A percentile compares a stretch with the other conserved stretches of the same genome.
Evolutionary conservation across 2,797 vertebrate species (phyloP).

Genomic region (Lacerta agilis): DNA sequence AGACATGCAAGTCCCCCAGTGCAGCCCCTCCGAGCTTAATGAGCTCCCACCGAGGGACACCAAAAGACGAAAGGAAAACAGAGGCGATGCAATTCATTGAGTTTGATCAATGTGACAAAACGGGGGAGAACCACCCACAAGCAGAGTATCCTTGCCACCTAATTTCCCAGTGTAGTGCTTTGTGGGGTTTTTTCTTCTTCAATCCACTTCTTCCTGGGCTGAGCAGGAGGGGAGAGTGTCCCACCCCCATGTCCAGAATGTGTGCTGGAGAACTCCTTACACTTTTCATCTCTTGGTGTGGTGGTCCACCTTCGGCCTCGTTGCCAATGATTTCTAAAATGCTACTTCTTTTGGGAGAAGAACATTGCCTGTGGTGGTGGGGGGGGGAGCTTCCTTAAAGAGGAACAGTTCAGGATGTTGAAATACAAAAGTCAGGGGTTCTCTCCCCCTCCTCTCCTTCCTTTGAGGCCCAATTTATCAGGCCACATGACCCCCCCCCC

Average conservation of each 20-base stretch:
- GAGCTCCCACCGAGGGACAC: constrained; percentile 72
- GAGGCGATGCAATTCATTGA: constrained; percentile 69
- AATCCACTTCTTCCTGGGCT: not conserved
- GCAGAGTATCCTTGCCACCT: constrained; percentile 57
- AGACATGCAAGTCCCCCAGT: constrained; percentile 72
- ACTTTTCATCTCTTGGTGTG: not conserved
- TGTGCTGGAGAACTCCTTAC: constrained; percentile 15
- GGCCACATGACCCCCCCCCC: constrained; percentile 65
- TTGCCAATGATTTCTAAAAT: constrained; percentile 48
- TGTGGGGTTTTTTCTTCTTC: not conserved
- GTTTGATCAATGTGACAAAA: constrained; percentile 54
- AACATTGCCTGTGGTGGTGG: constrained; percentile 54
- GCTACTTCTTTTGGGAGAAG: constrained; percentile 35
- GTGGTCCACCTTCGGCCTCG: constrained; percentile 50
- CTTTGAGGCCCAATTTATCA: constrained; percentile 65
- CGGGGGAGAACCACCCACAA: constrained; percentile 54
- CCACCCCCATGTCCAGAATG: not conserved
- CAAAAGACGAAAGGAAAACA: constrained; percentile 69
- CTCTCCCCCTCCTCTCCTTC: not conserved
- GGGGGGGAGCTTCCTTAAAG: constrained; percentile 56
- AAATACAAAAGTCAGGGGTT: constrained; percentile 63
- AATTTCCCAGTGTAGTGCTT: constrained; percentile 63
- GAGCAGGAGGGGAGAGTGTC: not conserved
- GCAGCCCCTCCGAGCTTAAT: constrained; percentile 58
- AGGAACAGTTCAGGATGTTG: constrained; percentile 59